phyloP scores from a whole-genome alignment of 2,113 vertebrate species.

The Cricetomys ansorgei region DNA sequence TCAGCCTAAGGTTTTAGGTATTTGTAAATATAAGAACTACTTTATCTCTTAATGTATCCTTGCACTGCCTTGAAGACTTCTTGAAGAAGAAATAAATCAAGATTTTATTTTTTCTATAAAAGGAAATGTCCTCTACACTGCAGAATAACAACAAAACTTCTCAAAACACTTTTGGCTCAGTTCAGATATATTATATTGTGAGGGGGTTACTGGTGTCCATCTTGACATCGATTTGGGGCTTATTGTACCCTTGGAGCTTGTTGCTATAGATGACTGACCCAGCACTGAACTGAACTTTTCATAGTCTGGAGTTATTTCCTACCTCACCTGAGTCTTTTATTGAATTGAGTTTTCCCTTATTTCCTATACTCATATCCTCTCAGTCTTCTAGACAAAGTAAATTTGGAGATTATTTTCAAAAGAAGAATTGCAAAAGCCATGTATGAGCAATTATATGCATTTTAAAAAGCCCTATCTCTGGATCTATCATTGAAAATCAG shows the following conservation, averaged over 20 bases:
- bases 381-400: not conserved
- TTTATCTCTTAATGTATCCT: not conserved
- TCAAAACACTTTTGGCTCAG: constrained; percentile 41
- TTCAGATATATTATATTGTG: constrained; percentile 39
- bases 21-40: constrained; percentile 27
- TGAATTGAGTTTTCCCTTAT: not conserved
- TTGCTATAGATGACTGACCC: not conserved
- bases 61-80: not conserved
- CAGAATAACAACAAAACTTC: constrained; percentile 40
- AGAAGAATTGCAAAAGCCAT: too few species aligned
- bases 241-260: not conserved
- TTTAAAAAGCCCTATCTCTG: constrained; percentile 27
- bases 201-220: not conserved
- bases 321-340: not conserved
- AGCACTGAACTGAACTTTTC: not conserved
- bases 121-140: constrained; percentile 42
- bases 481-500: constrained; percentile 28
- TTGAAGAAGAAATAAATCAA: not conserved
- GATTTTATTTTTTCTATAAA: constrained; percentile 56
- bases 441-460: too few species aligned
- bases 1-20: too few species aligned
- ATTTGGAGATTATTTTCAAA: constrained; percentile 10
- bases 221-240: constrained; percentile 25
- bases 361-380: not conserved
- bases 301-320: too few species aligned